Conservation (phyloP, 2,888 invertebrate genomes). For the Melieria picta region DNA sequence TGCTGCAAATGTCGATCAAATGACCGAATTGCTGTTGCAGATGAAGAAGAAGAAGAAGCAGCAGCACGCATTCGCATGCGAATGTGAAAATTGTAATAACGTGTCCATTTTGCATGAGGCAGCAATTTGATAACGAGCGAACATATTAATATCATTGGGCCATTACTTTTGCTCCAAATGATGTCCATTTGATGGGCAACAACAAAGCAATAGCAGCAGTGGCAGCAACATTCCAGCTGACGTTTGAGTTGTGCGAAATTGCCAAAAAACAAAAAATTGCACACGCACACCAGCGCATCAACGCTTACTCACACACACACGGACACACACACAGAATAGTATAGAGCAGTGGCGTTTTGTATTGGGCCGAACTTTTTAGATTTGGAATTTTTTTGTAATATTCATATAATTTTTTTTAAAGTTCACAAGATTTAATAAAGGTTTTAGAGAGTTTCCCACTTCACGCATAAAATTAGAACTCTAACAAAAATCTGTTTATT, state of each 20-base stretch:
- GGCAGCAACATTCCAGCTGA: not conserved
- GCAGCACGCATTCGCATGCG: conserved; percentile 20
- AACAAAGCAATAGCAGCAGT: conserved; percentile 14
- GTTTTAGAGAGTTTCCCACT: too few species aligned
- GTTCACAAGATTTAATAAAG: too few species aligned
- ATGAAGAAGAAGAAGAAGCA: too few species aligned
- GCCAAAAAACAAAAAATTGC: not conserved
- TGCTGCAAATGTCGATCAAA: too few species aligned
- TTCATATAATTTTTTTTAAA: too few species aligned
- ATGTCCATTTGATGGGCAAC: conserved; percentile 19
- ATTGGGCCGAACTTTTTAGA: too few species aligned
- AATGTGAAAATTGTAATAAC: conserved; percentile 42
- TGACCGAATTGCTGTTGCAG: too few species aligned
- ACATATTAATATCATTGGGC: conserved; percentile 61
- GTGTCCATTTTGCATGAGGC: conserved; percentile 58
- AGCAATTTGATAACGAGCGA: conserved; percentile 63
- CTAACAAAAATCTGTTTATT: too few species aligned
- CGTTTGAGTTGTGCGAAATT: not conserved
- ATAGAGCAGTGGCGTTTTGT: too few species aligned
- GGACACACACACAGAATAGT: not conserved
- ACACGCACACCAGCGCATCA: too few species aligned
- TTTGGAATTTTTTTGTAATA: too few species aligned
- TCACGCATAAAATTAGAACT: too few species aligned
- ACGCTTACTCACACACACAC: not conserved
- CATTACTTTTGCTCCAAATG: conserved; percentile 41